Base-by-base conservation (phyloP, 2,888 invertebrate genomes). In the Thysanoteuthis rhombus region DNA sequence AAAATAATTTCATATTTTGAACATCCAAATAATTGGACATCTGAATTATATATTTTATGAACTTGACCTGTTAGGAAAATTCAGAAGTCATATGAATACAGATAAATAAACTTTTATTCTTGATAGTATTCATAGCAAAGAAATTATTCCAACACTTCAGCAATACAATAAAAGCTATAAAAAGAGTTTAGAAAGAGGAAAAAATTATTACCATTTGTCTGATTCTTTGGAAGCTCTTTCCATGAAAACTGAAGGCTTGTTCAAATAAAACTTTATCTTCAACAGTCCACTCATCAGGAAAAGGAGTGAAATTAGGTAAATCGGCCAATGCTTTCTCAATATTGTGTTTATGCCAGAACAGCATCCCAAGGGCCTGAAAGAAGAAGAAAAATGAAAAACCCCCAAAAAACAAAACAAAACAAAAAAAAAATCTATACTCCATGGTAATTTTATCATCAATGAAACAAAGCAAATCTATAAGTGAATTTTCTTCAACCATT, bases 261-360 rank as follows among this genome's bases (percentile, higher is more conserved):
- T 99, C 99, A 97, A 99, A 99, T 32, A 99, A 97, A 93, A 99
- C 99, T 97, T 99, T 99, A 97, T 99, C 99, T 97, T 99, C 99
- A 0, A 99, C 98, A 5, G 99, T 99, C 99, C 99, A 99, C 96
- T 99, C 99, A 97, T 99, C 99, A 32, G 99, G 99, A 96, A 99
- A 99, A 1, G 99, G 99, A 94, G 99, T 99, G 97, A 99, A 99
- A 97, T 99, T 99, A 2, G 99, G 98, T 95, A 99, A 97, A 97
- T 99, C 99, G 97, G 98, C 97, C 39, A 99, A 98, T 22, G 99
- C 99, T 96, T 98, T 98, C 95, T 98, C 99, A 94, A 99, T 97
- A 97, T 99, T 99, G 97, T 99, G 99, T 97, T 99, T 99, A 97
- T 99, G 99, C 99, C 99, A 99, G 97, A 99, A 99, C 89, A 99